phyloP scores from a whole-genome alignment of 1,140 invertebrate species.

The Littorina saxatilis region DNA sequence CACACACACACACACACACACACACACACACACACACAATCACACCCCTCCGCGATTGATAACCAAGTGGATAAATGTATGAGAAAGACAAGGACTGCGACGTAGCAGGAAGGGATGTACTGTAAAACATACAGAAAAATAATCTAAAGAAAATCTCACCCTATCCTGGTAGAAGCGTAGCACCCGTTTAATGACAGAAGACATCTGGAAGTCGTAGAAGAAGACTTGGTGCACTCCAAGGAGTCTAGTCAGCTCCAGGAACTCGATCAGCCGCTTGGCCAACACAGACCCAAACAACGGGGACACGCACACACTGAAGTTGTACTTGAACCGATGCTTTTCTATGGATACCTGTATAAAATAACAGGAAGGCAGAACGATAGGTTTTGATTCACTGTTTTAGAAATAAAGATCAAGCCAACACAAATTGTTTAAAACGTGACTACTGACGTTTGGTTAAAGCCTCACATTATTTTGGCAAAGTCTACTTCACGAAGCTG shows the following conservation, averaged over 20 bases:
- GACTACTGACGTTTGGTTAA: too few relatives aligned
- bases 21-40: too few relatives aligned
- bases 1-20: too few relatives aligned
- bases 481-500: too few relatives aligned
- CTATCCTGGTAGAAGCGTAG: slow-evolving; percentile 59
- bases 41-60: too few relatives aligned
- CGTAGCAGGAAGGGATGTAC: background rate
- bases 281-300: slow-evolving; percentile 69
- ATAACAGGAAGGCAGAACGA: background rate
- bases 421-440: too few relatives aligned
- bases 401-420: too few relatives aligned
- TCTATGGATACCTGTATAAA: background rate
- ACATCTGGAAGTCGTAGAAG: slow-evolving; percentile 65
- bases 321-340: slow-evolving; percentile 13
- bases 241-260: slow-evolving; percentile 67
- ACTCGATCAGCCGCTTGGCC: slow-evolving; percentile 64
- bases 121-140: too few relatives aligned
- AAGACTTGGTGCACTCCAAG: slow-evolving; percentile 71
- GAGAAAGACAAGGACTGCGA: background rate
- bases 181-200: slow-evolving; percentile 50
- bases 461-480: too few relatives aligned
- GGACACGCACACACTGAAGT: slow-evolving; percentile 68
- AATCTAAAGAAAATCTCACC: background rate
- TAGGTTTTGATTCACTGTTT: too few relatives aligned
- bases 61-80: background rate